Conservation (phyloP, 2,113 vertebrate genomes). For the Thomomys bottae region DNA sequence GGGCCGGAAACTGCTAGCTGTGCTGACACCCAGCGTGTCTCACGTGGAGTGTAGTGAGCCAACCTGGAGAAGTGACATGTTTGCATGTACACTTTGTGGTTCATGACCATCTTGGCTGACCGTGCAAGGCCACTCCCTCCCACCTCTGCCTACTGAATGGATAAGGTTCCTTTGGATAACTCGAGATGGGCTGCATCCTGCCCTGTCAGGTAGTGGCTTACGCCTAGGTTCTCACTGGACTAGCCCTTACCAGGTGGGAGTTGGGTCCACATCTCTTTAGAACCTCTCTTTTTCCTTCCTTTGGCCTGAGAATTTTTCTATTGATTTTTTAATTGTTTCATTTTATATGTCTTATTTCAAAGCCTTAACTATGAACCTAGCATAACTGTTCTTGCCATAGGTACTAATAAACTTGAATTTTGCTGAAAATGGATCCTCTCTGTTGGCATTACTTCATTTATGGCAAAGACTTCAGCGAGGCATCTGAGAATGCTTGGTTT, state of each 20-base stretch:
- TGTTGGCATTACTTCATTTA: neutral
- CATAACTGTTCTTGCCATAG: neutral
- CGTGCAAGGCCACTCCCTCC: neutral
- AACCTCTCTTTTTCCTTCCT: neutral
- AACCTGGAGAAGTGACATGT: neutral
- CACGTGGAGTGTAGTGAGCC: too few species aligned
- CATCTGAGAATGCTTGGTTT: neutral
- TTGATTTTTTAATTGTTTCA: neutral
- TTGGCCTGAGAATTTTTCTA: neutral
- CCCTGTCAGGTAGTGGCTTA: neutral
- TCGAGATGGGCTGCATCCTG: neutral
- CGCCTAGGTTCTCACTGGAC: neutral
- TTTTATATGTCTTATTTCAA: slow-evolving; percentile 6
- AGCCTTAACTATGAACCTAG: slow-evolving; percentile 24
- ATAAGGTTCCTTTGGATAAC: neutral
- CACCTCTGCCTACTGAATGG: neutral
- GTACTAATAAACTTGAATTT: slow-evolving; percentile 66
- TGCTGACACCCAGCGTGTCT: accelerated
- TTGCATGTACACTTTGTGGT: neutral
- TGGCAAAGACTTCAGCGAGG: neutral
- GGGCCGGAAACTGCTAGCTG: accelerated
- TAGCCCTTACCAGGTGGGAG: neutral
- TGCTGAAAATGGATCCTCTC: neutral
- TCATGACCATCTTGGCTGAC: neutral
- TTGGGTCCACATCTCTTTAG: neutral